phyloP scores from a whole-genome alignment of 2,113 vertebrate genomes.

The Hippocampus mohnikei region DNA sequence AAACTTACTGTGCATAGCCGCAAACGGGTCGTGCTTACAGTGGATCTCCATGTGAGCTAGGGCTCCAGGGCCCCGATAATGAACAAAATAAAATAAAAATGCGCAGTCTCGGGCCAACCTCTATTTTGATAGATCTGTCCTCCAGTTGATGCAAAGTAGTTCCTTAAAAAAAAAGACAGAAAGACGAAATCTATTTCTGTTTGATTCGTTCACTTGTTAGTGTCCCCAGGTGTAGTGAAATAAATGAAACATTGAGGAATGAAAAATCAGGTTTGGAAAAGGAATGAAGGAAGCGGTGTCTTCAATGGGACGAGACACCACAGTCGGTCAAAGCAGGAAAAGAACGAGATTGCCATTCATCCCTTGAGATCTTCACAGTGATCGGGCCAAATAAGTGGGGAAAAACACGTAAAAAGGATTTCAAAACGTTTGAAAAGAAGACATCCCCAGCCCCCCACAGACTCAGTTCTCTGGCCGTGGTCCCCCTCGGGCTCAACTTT shows the following conservation, averaged over 20 bases:
- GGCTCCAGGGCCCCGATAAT: slow-evolving; percentile 40
- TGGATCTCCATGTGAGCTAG: slow-evolving; percentile 91
- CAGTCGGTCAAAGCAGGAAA: slow-evolving; percentile 41
- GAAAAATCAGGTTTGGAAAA: neutral
- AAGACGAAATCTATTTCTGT: neutral
- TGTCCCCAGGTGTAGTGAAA: neutral
- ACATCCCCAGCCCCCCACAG: slow-evolving; percentile 19
- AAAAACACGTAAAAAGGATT: slow-evolving; percentile 14
- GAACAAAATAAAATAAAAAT: neutral
- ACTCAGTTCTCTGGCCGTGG: slow-evolving; percentile 60
- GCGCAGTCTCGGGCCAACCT: slow-evolving; percentile 4
- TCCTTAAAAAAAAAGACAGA: slow-evolving; percentile 22
- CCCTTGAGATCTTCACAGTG: slow-evolving; percentile 27
- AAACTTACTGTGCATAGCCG: slow-evolving; percentile 98
- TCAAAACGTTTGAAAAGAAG: neutral
- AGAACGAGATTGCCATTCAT: slow-evolving; percentile 40
- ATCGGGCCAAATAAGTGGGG: slow-evolving; percentile 19
- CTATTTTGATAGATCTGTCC: slow-evolving; percentile 16
- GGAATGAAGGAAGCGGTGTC: slow-evolving; percentile 19
- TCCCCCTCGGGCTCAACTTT: slow-evolving; percentile 40
- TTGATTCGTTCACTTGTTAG: neutral
- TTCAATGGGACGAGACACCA: slow-evolving; percentile 45
- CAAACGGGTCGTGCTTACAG: slow-evolving; percentile 99
- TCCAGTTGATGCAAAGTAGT: slow-evolving; percentile 30
- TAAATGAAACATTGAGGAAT: slow-evolving; percentile 6